Evolutionary conservation across 2,113 vertebrate genomes (phyloP), one percentile per base, ranked within the genome.

Genomic region (Oreochromis spilurus): DNA sequence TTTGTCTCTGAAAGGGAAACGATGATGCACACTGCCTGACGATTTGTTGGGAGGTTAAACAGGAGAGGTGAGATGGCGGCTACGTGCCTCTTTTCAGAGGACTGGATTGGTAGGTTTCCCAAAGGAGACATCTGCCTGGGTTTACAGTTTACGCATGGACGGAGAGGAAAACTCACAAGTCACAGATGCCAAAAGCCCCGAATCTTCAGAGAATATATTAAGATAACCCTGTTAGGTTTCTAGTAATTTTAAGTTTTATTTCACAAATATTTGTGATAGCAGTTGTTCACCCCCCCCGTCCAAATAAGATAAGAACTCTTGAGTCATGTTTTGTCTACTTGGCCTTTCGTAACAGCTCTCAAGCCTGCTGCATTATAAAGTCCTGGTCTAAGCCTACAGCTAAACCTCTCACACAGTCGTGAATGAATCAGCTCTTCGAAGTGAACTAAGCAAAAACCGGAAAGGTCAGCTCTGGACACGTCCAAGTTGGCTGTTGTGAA

Each of bases 381-480:
- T 80, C 31, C 8, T n/a, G 3, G 4, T 12, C 24, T 29, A 57
- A 79, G 52, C 16, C 50, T 29, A 17, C 6, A 70, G 45, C 57
- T 83, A 38, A 87, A 84, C 17, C 65, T 85, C 62, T 67, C 45
- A 72, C 83, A 84, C 79, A 38, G 78, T 83, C 14, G 14, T 81
- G 48, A 92, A 88, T 86, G 65, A 79, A 84, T 91, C 65, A 80
- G 54, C 53, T 57, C 55, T 93, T 93, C 84, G n/a, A 89, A 81
- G 57, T 81, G 62, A 89, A 90, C 17, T 77, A 75, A 26, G 72
- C 75, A 83, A 78, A 85, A 92, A 82, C 12, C 4, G 2, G 12
- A 84, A 85, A 86, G 60, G 34, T 83, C 54, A 82, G 67, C 86
- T 89, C 29, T 77, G 87, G 86, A 70, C 53, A 53, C 4, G 10